Conservation (phyloP, 2,113 vertebrate species). For the Corydoras maculifer region DNA sequence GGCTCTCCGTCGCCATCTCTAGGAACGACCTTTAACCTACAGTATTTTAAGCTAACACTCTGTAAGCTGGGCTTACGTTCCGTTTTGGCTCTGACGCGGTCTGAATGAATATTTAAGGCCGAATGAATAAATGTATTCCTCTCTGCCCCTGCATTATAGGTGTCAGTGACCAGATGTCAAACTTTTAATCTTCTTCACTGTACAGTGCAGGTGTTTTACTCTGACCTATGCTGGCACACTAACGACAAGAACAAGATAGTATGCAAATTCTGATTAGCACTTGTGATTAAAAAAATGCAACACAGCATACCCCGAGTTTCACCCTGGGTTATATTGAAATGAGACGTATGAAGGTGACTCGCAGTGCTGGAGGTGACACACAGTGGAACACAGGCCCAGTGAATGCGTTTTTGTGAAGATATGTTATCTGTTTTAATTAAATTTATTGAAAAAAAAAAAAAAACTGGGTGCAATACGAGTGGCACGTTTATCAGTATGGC, state of each 20-base stretch:
- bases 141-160: constrained; percentile 1
- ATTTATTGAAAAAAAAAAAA: too few species aligned
- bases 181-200: constrained; percentile 35
- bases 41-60: too few species aligned
- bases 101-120: neutral
- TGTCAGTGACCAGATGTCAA: constrained; percentile 12
- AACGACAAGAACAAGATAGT: constrained; percentile 34
- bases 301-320: constrained; percentile 20
- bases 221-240: constrained; percentile 28
- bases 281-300: constrained; percentile 42
- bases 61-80: neutral
- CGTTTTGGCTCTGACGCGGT: neutral
- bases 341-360: constrained; percentile 25
- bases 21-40: neutral
- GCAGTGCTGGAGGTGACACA: neutral
- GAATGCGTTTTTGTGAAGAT: neutral
- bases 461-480: too few species aligned
- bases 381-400: neutral
- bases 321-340: constrained; percentile 21
- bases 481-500: too few species aligned
- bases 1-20: neutral
- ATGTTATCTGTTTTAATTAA: too few species aligned
- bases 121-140: neutral
- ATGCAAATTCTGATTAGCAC: constrained; percentile 38
- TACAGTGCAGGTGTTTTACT: constrained; percentile 10